These are phyloP conservation scores for Euleptes europaea DNA, from an alignment of 2,113 vertebrate species.

Conservation along the genomic window DNA sequence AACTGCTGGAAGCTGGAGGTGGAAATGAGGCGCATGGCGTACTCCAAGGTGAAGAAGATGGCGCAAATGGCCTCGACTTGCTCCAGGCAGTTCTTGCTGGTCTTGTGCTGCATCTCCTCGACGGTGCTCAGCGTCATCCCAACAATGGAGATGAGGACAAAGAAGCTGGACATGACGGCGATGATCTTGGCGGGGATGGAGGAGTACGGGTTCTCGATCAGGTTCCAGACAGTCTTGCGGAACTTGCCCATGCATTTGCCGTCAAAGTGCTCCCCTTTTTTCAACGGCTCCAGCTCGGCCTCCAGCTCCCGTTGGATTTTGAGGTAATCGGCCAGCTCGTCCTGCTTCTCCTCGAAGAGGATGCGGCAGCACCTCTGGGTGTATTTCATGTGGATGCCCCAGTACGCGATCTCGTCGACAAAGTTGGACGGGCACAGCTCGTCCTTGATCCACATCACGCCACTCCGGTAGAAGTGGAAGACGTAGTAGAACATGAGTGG, in stretches of 20 bases:
- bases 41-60: constrained; percentile 83
- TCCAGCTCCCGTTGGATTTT: constrained; percentile 81
- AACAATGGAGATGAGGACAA: constrained; percentile 82
- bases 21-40: constrained; percentile 77
- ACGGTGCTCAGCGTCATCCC: constrained; percentile 85
- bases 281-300: constrained; percentile 76
- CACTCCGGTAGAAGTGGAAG: constrained; percentile 88
- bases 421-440: constrained; percentile 83
- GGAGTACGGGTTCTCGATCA: constrained; percentile 83
- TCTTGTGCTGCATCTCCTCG: constrained; percentile 78
- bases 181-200: constrained; percentile 79
- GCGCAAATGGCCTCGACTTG: constrained; percentile 81
- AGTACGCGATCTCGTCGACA: constrained; percentile 84
- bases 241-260: constrained; percentile 73
- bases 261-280: constrained; percentile 68
- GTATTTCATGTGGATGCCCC: constrained; percentile 82
- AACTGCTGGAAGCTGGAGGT: constrained; percentile 75
- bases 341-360: constrained; percentile 81
- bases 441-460: constrained; percentile 79
- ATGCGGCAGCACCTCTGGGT: constrained; percentile 81
- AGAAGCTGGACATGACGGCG: constrained; percentile 80
- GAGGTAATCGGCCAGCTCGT: constrained; percentile 80
- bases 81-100: constrained; percentile 75
- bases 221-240: constrained; percentile 76
- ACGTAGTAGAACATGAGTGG: constrained; percentile 87